These are phyloP conservation scores for Amblyornis subalaris DNA, from an alignment of 2,113 vertebrate species.

Conservation along the genomic window DNA sequence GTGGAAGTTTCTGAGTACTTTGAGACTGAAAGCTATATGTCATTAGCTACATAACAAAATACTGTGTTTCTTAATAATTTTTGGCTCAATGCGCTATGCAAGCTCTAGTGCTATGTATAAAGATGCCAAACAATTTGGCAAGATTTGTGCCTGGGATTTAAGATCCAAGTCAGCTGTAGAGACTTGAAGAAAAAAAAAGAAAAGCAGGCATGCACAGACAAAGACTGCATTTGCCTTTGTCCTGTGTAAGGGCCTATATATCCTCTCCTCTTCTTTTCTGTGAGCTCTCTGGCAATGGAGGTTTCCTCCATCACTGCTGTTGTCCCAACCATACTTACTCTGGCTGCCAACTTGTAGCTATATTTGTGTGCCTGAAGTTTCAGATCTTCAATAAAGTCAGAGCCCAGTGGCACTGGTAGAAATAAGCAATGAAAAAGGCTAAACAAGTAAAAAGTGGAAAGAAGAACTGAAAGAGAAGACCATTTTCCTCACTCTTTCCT, in stretches of 20 bases:
- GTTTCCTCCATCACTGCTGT: not conserved
- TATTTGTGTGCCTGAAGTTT: not conserved
- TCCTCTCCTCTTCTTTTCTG: not conserved
- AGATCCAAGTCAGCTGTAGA: constrained; percentile 15
- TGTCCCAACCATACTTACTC: fast-evolving
- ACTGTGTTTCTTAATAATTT: constrained; percentile 2
- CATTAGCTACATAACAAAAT: not conserved
- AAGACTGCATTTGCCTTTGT: not conserved
- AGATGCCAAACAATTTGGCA: constrained; percentile 32
- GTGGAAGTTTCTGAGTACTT: not conserved
- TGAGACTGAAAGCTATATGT: not conserved
- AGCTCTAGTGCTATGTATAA: not conserved
- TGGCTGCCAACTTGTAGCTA: not conserved
- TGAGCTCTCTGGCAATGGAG: not conserved
- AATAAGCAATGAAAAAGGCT: not conserved
- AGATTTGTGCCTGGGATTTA: constrained; percentile 2
- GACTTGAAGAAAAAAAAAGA: not conserved
- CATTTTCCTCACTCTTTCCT: not conserved
- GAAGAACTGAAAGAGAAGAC: not conserved
- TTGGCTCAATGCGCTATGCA: not conserved
- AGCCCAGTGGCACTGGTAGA: not conserved
- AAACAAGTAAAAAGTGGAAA: not conserved
- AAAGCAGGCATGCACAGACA: not conserved
- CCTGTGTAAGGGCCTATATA: not conserved
- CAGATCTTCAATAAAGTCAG: not conserved